Base-by-base conservation (phyloP, 2,888 invertebrate species). In the Allygus modestus region DNA sequence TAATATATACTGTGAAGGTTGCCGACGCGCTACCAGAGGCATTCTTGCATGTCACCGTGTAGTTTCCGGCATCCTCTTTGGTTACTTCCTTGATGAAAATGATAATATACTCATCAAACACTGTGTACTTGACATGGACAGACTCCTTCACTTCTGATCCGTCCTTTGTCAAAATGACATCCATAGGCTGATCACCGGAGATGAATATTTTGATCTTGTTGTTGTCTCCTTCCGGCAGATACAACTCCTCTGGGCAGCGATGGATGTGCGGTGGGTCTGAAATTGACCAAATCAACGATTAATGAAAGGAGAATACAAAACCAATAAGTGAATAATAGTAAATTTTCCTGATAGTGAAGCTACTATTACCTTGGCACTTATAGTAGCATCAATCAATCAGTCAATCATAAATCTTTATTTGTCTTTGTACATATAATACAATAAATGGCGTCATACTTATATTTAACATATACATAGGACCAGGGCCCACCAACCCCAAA, bases 191-290 rank as follows among this genome's bases (percentile, higher is more conserved):
- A 90, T 99, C 98, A 37, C 99, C 99, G 82, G 95, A 95, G 92
- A 98, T 99, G 89, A 96, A 97, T 87, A 99, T 95, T 92, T 99
- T 99, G 89, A 99, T 96, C 92, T 99, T 99, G 11, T 97, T 97
- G 90, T 98, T 98, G 89, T 99, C 99, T 81, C 97, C 96, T 89
- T 98, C 98, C 0, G 98, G 96, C 1, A 99, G 92, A 89, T 96
- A 96, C 23, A 99, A 92, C 89, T 97, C 97, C 58, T 94, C 95
- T 11, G 99, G 98, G 91, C 98, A 96, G 84, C 97, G 94, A 86
- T 96, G 97, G 90, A 98, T 98, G 88, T 96, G 94, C 71, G 98
- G 99, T 83, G 99, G 98, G 87, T 96, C 96, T 95, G 90, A 84
- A 90, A 89, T 87, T 31, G 2, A 28, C 23, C 1, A 54, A 54